Base-by-base conservation (phyloP, 2,113 vertebrate genomes). In the Halcyon malimbica region DNA sequence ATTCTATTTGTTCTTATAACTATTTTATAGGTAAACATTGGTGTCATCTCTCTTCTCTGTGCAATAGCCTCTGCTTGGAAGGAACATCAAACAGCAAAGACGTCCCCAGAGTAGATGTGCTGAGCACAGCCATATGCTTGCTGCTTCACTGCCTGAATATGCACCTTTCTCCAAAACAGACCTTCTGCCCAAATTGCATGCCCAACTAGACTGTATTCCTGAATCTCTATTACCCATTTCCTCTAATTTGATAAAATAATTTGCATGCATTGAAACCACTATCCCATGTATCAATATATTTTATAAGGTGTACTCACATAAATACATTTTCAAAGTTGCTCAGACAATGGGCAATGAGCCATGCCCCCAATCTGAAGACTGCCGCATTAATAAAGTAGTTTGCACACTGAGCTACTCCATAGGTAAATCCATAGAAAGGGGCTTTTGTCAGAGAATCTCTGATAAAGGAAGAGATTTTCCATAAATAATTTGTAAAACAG, bases 331-430 rank as follows among this genome's bases (percentile, higher is more conserved):
- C 97, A 84, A 97, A 97, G 83, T 95, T 81, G 69, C 29, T 97
- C 69, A 95, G 70, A 67, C 96, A 93, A 59, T 92, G 80, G 63
- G 91, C 97, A 73, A 97, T 97, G 39, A 98, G 97, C 97, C 98
- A 98, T 16, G 97, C 97, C 28, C 97, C 98, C 84, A 98, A 98
- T 86, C 97, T 96, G 95, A 98, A 98, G 79, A 96, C 69, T 64
- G 96, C 93, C 3, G 94, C 90, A 6, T 97, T 59, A 79, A 98
- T 89, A 21, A 97, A 96, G 68, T 87, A 91, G 44, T 95, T 63
- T 50, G 83, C 84, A 67, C 28, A 54, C 28, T 98, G 94, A 23
- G 82, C 85, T 94, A 96, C 25, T 93, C 93, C 94, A 9, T 93
- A 97, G 67, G 91, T 95, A 81, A 98, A 73, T 68, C 96, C 87